These are phyloP conservation scores for Drosophila siamana DNA, from an alignment of 2,888 invertebrate species.

Conservation along the genomic window DNA sequence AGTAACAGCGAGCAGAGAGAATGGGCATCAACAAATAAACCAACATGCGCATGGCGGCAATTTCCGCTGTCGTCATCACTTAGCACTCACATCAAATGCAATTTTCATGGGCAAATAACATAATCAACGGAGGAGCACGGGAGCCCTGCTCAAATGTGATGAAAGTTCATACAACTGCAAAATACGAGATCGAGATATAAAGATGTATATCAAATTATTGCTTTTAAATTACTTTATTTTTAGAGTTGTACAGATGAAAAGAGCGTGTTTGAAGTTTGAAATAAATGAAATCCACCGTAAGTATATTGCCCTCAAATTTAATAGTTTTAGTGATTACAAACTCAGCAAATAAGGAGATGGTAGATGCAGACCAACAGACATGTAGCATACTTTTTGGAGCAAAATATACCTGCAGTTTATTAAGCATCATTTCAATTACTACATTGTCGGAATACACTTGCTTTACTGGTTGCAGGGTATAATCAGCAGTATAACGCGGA, in stretches of 20 bases:
- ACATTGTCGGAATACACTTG: neutral
- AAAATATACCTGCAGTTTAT: neutral
- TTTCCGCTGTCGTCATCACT: slow-evolving; percentile 77
- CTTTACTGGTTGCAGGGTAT: neutral
- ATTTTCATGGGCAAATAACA: slow-evolving; percentile 77
- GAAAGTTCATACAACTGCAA: neutral
- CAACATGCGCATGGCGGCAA: slow-evolving; percentile 71
- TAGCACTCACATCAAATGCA: slow-evolving; percentile 73
- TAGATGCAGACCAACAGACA: no score
- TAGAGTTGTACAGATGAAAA: no score
- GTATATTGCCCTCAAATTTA: no score
- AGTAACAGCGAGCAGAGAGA: slow-evolving; percentile 11
- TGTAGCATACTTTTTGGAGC: neutral
- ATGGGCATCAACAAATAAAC: slow-evolving; percentile 58
- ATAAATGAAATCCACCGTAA: no score
- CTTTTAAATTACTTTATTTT: no score
- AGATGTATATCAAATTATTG: neutral
- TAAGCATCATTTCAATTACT: neutral
- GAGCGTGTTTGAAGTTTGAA: no score
- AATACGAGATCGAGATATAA: neutral
- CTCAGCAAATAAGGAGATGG: no score
- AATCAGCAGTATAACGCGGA: slow-evolving; percentile 9
- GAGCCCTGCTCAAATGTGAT: neutral
- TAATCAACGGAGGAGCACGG: slow-evolving; percentile 57
- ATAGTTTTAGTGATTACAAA: no score